Base-by-base conservation (phyloP, 2,888 invertebrate genomes). In the Drosophila suboccidentalis region DNA sequence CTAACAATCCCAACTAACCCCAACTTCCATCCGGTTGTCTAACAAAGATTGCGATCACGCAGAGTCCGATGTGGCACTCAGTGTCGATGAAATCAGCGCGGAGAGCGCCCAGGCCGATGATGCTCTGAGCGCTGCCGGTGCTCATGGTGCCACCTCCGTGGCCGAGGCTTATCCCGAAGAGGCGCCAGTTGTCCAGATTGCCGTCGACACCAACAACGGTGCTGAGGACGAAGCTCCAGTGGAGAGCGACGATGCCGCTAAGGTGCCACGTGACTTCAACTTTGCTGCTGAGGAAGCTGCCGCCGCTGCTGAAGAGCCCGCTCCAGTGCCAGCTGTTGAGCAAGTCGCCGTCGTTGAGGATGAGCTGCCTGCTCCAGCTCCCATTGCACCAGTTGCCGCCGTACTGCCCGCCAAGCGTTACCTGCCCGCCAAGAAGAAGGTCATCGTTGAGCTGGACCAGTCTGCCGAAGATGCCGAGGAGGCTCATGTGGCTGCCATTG, bases 111-210 rank as follows among this genome's bases (percentile, higher is more conserved):
- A 79, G 39, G 78, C 75, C 36, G 91, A 91, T 53, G 90, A 91
- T 71, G 82, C 74, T 9, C 63, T 92, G 19, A 81, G 80, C 11
- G 91, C 90, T 55, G 88, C 90, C 50, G 91, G 87, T 58, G 90
- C 89, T 15, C 89, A 92, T 66, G 88, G 81, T 17, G 89, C 90
- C 19, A 90, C 86, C 57, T 90, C 92, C 4, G 74, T 92, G 36
- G 92, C 92, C 64, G 92, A 92, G 78, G 92, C 92, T 36, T 93
- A 91, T 69, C 92, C 93, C 39, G 89, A 83, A 4, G 82, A 87
- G 34, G 82, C 75, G 3, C 86, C 90, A 0, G 80, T 79, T 5
- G 82, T 86, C 6, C 77, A 90, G 57, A 64, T 80, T 65, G 80
- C 88, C 50, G 70, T 80, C 26, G 80, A 80, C 15, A 63, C 66